Conservation (phyloP, 2,888 invertebrate species). For the Hemicrepidius hirtus region DNA sequence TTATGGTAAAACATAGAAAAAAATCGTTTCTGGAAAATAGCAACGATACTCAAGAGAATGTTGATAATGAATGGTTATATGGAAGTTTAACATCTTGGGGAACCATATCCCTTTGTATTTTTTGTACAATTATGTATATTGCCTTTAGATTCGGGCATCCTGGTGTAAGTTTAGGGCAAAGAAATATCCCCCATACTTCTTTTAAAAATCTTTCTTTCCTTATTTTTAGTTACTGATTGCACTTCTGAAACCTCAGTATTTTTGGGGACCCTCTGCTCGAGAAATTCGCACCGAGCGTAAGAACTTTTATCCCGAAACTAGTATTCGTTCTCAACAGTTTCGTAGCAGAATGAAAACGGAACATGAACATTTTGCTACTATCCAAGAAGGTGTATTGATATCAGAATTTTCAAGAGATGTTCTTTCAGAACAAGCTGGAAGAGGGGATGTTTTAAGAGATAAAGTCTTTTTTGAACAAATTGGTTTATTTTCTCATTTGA, state of each 20-base stretch:
- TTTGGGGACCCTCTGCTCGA: constrained; percentile 57
- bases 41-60: not conserved
- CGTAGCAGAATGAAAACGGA: constrained; percentile 1
- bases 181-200: too few relatives aligned
- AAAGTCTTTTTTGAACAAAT: constrained; percentile 16
- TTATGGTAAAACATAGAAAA: not conserved
- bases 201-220: too few relatives aligned
- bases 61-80: not conserved
- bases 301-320: constrained; percentile 53
- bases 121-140: constrained; percentile 49
- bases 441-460: not conserved
- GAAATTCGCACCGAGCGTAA: constrained; percentile 55
- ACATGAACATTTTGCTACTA: too few relatives aligned
- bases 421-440: not conserved
- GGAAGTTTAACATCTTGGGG: not conserved
- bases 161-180: constrained; percentile 51
- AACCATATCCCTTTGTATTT: not conserved
- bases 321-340: constrained; percentile 57
- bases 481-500: not conserved
- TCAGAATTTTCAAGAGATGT: not conserved
- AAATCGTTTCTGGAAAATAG: too few relatives aligned
- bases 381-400: not conserved
- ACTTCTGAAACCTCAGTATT: constrained; percentile 59
- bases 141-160: constrained; percentile 49
- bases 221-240: constrained; percentile 30